phyloP scores from a whole-genome alignment of 2,888 invertebrate species.

The Caenorhabditis imperialis region DNA sequence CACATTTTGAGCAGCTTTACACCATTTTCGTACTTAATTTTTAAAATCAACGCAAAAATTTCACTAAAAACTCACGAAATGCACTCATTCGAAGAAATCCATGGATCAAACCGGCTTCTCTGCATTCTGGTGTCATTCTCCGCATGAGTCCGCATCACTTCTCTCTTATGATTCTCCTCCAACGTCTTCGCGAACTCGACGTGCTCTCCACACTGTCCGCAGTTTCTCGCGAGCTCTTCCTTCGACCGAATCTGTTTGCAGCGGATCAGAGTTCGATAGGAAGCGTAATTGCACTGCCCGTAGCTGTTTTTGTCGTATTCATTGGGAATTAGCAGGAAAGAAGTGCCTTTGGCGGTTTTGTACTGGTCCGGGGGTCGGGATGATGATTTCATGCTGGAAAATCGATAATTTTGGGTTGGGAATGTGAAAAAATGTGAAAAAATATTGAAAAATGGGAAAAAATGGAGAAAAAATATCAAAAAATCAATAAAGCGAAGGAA shows the following conservation, averaged over 20 bases:
- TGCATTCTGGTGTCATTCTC: slow-evolving; percentile 31
- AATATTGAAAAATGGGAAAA: slow-evolving; percentile 11
- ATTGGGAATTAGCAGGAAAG: slow-evolving; percentile 33
- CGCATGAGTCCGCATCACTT: slow-evolving; percentile 32
- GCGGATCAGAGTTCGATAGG: slow-evolving; percentile 46
- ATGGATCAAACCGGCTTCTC: slow-evolving; percentile 20
- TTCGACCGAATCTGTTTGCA: slow-evolving; percentile 55
- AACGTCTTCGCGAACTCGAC: slow-evolving; percentile 7
- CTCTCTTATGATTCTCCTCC: slow-evolving; percentile 29
- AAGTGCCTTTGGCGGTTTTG: slow-evolving; percentile 13
- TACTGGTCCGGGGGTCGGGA: slow-evolving; percentile 52
- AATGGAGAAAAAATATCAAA: background rate
- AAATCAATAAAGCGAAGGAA: background rate
- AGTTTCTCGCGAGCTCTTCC: slow-evolving; percentile 41
- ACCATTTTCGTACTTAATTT: too few species aligned
- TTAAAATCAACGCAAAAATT: background rate
- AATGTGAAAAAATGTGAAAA: background rate
- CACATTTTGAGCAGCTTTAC: too few species aligned
- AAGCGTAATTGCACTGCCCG: slow-evolving; percentile 53
- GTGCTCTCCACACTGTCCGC: slow-evolving; percentile 56
- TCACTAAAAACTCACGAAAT: slow-evolving; percentile 20
- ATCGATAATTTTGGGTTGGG: too few species aligned
- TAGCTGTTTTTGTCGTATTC: slow-evolving; percentile 59
- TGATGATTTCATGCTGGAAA: background rate
- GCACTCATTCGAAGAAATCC: slow-evolving; percentile 34